These are phyloP conservation scores for Ornithoptera alexandrae DNA, from an alignment of 2,888 invertebrate species.

Conservation along the genomic window DNA sequence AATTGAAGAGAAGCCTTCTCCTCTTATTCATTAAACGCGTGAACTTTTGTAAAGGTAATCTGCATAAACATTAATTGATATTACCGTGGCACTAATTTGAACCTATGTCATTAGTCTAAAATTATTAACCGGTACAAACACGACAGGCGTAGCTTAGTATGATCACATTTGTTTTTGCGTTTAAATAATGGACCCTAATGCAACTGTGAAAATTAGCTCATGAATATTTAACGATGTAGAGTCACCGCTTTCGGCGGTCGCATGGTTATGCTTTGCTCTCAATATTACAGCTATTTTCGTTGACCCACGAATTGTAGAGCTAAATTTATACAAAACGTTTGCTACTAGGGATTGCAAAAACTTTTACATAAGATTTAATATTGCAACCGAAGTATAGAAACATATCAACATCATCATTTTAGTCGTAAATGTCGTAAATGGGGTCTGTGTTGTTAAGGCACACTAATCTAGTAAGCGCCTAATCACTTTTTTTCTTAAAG, in stretches of 20 bases:
- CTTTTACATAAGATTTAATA: too few species aligned
- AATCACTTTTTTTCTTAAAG: too few species aligned
- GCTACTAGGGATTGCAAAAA: neutral
- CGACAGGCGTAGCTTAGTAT: slow-evolving; percentile 13
- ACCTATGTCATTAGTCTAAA: neutral
- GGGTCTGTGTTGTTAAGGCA: too few species aligned
- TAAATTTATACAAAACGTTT: neutral
- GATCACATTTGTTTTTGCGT: slow-evolving; percentile 18
- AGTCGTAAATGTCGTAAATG: too few species aligned
- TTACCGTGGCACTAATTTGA: neutral
- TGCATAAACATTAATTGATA: neutral
- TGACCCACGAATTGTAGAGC: neutral
- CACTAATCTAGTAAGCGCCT: too few species aligned
- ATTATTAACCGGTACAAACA: slow-evolving; percentile 8
- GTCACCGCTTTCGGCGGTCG: slow-evolving; percentile 12
- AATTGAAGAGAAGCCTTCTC: too few species aligned
- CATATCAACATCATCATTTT: too few species aligned
- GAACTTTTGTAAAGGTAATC: neutral
- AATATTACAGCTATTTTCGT: slow-evolving; percentile 4
- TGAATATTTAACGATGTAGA: slow-evolving; percentile 20
- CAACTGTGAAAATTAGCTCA: slow-evolving; percentile 13
- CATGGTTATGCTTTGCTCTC: slow-evolving; percentile 9
- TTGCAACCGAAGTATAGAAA: too few species aligned
- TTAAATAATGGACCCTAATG: slow-evolving; percentile 18
- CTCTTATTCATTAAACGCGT: neutral